Evolutionary conservation across 1,140 invertebrate species (phyloP), one percentile per base, ranked within the genome.

Genomic region (Philopotamus ludificatus): DNA sequence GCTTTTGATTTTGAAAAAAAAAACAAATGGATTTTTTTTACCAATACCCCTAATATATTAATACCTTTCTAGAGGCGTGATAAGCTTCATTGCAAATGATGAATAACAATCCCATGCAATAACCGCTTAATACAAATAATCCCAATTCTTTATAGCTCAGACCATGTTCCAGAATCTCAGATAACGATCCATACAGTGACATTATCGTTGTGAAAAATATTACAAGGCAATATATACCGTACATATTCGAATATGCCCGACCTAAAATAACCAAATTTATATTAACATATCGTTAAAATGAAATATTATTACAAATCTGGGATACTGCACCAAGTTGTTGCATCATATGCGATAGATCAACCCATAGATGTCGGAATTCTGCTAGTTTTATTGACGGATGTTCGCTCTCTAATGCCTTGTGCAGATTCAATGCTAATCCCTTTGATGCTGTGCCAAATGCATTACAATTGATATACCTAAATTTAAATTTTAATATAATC

Each of bases 331-430:
- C 86, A 47, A 88, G 73, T 70, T 88, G 86, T 73, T 88, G 86
- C 86, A 87, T 88, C 85, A 87, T 86, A 71, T 88, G 85, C 12
- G 85, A 86, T 8, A 88, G 73, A 72, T 88, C 86, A 0, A 87
- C 85, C 86, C 86, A 88, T 34, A 88, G 72, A 72, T 86, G 82
- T 8, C 86, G 77, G 72, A 84, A 87, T 66, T 86, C 84, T 0
- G 83, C 84, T 18, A 88, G 73, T 67, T 84, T 83, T 44, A 82
- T 73, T 10, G 85, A 83, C 0, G 85, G 83, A 67, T 85, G 81
- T 20, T 83, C 79, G 2, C 79, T 77, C 44, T 83, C 77, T 1
- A 88, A 74, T 0, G 85, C 84, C 21, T 79, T 79, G 67, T 86
- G 81, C 8, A 88, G 70, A 45, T 85, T 85, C 49, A 77, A 74